Percentiles rank a stretch among this genome's conserved stretches.
Evolutionary conservation across 1,140 invertebrate genomes (phyloP).

Genomic region (Drosophila navojoa): DNA sequence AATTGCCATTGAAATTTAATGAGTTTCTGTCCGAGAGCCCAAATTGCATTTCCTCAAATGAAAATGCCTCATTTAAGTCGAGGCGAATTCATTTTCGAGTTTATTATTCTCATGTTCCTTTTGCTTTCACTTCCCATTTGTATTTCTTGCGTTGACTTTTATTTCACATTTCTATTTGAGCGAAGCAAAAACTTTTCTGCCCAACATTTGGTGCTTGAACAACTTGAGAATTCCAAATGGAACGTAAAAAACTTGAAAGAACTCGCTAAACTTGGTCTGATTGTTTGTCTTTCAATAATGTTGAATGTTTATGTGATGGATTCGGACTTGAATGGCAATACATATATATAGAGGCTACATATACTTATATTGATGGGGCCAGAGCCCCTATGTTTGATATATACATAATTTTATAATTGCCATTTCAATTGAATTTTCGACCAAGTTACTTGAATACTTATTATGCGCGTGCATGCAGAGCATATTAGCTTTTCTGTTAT

Average conservation of each 20-base stretch:
- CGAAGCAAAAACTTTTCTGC: no score
- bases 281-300: not conserved
- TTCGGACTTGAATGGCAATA: no score
- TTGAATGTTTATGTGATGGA: not conserved
- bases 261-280: not conserved
- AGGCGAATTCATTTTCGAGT: not conserved
- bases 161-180: no score
- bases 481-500: no score
- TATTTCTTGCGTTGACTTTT: no score
- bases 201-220: not conserved
- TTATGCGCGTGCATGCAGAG: no score
- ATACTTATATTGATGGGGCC: no score
- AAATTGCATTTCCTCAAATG: conserved; percentile 20
- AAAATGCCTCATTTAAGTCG: conserved; percentile 17
- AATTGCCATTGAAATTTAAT: conserved; percentile 39
- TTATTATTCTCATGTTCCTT: not conserved
- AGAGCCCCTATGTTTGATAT: no score
- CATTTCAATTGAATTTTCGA: no score
- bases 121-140: not conserved
- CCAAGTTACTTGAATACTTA: no score
- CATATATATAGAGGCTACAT: no score
- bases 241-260: not conserved
- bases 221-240: conserved; percentile 7
- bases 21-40: conserved; percentile 28
- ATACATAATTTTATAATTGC: no score